Base-by-base conservation (phyloP, 2,113 vertebrate species). In the Macrotis lagotis region DNA sequence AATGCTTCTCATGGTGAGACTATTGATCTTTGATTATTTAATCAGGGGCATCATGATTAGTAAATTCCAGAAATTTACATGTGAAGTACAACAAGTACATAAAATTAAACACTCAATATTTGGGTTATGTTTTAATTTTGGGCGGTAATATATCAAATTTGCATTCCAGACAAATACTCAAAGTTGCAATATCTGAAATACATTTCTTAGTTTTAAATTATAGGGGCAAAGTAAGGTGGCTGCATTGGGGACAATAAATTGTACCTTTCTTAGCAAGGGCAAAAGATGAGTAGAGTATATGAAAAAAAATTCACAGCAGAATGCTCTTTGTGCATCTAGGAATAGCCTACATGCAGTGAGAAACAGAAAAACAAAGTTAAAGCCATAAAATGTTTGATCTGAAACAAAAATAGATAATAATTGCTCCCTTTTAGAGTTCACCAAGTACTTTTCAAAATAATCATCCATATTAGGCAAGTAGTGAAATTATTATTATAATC, bases 41-140 rank as follows among this genome's bases (percentile, higher is more conserved):
- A 9, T 90, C 37, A 59, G 91, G 96, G 93, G 25, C 37, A 51
- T 5, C 53, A 92, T 59, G 88, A 95, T 50, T 95, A 91, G 44
- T 48, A 96, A 91, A 90, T 91, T 50, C 25, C 0, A 16, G 10
- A 48, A 8, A 55, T 89, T 94, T 93, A 44, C 25, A 92, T 51
- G 5, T 25, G 3, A 2, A 37, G 2, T 94, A 74, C 74, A 94
- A 95, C 50, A 74, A 74, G 16, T 44, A 83, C n/a, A 44, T 44
- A 90, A 97, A 95, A 48, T 47, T 94, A 94, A 7, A 66, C 89
- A 44, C 44, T 88, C 50, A 91, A 94, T 94, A 90, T 51, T 55
- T 74, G 31, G 93, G 49, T 91, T 53, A 93, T 52, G 51, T 52
- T 52, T 52, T 52, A 6, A 25, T 53, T 53, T 53, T 51, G 0